Evolutionary conservation across 37 sponge, comb jelly and placozoan species (phyloP).

Genomic region (Lycopodina hypogea): DNA sequence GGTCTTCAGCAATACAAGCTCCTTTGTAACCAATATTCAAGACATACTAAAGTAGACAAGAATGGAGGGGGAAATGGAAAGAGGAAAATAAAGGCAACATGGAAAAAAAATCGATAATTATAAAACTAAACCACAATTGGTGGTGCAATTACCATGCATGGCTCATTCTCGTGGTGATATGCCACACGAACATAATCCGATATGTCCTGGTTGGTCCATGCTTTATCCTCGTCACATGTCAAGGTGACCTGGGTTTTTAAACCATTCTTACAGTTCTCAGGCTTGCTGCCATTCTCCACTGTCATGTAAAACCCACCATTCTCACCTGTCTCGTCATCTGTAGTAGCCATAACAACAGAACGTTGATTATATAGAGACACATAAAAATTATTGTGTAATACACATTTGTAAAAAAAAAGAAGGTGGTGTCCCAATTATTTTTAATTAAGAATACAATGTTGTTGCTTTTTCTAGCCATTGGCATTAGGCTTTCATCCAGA

Average conservation of each 20-base stretch:
- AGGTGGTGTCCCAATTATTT: too few relatives aligned
- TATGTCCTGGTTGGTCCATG: slow-evolving; percentile 9
- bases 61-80: neutral
- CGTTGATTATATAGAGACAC: too few relatives aligned
- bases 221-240: slow-evolving; percentile 5
- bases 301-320: slow-evolving; percentile 28
- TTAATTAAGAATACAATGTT: too few relatives aligned
- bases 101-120: too few relatives aligned
- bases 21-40: slow-evolving; percentile 1
- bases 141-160: slow-evolving; percentile 5
- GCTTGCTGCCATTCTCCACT: slow-evolving; percentile 13
- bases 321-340: slow-evolving; percentile 1
- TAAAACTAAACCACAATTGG: too few relatives aligned
- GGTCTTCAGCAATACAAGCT: slow-evolving; percentile 5
- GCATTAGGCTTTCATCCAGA: too few relatives aligned
- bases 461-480: too few relatives aligned
- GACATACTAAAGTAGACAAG: neutral
- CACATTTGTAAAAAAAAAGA: too few relatives aligned
- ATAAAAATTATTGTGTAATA: too few relatives aligned
- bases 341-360: neutral
- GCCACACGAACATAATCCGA: neutral
- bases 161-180: neutral
- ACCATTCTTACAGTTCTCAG: slow-evolving; percentile 5
- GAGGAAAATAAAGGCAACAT: too few relatives aligned
- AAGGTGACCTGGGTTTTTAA: slow-evolving; percentile 16